Conservation (phyloP, 2,113 vertebrate species). For the Labeo catla region DNA sequence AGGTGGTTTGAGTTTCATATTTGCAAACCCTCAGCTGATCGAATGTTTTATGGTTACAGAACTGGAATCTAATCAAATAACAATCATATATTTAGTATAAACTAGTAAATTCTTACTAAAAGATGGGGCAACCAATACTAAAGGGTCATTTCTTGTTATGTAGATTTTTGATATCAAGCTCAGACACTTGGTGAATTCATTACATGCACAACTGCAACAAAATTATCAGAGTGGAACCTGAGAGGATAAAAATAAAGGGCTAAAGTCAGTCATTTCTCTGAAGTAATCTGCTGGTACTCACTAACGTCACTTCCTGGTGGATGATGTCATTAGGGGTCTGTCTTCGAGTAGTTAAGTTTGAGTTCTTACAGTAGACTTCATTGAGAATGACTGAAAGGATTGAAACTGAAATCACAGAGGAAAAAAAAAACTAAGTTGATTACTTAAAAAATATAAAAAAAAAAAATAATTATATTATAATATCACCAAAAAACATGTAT, state of each 20-base stretch:
- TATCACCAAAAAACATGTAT: background rate
- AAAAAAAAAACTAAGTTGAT: background rate
- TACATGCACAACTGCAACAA: background rate
- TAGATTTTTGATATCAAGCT: background rate
- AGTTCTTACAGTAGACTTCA: background rate
- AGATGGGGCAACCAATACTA: background rate
- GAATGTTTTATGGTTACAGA: background rate
- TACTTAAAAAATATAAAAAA: background rate
- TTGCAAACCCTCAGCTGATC: background rate
- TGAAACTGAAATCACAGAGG: background rate
- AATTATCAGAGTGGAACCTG: background rate
- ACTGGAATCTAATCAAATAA: background rate
- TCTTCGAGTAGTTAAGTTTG: background rate
- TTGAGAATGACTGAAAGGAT: background rate
- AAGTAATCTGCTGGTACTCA: background rate
- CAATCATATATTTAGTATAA: background rate
- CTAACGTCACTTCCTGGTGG: slow-evolving; percentile 1
- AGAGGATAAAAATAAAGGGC: background rate
- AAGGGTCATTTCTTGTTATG: background rate
- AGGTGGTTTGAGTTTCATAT: background rate
- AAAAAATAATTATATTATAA: too few relatives aligned
- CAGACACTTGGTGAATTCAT: background rate
- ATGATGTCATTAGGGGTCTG: background rate
- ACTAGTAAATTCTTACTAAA: background rate
- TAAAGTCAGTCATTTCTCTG: background rate